Evolutionary conservation across 2,888 invertebrate species (phyloP), one percentile per base, ranked within the genome.

Genomic region (Sphaerophoria rueppellii): DNA sequence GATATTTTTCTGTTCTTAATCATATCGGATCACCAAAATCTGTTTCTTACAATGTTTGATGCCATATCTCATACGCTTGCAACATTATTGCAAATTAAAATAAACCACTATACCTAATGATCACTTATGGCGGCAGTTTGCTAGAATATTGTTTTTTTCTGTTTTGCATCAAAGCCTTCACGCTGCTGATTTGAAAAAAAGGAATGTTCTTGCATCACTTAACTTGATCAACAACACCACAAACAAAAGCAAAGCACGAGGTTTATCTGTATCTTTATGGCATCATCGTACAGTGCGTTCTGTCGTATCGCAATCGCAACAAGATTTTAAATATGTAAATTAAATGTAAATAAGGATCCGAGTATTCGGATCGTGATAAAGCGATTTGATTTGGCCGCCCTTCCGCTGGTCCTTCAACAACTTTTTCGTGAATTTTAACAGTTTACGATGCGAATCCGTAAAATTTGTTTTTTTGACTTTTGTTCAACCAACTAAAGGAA

Each of bases 391-490:
- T 82, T 86, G 86, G 82, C 86, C 82, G 82, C 82, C 86, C 71
- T 86, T 86, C 86, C 61, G 82, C 60, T 82, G 86, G 77, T 82
- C 86, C 82, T 77, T 86, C 86, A 78, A 86, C 86, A 86, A 86
- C 82, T 86, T 86, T 86, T 86, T 82, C 82, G 86, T 86, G 86
- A 86, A 82, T 78, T 86, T 86, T 86, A 86, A 86, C 86, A 86
- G 86, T 86, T 85, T 65, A 60, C 77, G 86, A 86, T 81, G 76
- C 73, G 76, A 73, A 85, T 85, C 81, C 85, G 60, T 85, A 63
- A 85, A 81, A 85, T 85, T 81, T 85, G 76, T 81, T 81, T 73
- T 73, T 60, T 16, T 58, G 60, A 67, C 72, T 72, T 43, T 63
- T 50, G 60, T 70, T 46, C 50, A 70, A 67, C 14, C 55, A 50